Evolutionary conservation across 2,888 invertebrate genomes (phyloP).

Genomic region (Amiota minor): DNA sequence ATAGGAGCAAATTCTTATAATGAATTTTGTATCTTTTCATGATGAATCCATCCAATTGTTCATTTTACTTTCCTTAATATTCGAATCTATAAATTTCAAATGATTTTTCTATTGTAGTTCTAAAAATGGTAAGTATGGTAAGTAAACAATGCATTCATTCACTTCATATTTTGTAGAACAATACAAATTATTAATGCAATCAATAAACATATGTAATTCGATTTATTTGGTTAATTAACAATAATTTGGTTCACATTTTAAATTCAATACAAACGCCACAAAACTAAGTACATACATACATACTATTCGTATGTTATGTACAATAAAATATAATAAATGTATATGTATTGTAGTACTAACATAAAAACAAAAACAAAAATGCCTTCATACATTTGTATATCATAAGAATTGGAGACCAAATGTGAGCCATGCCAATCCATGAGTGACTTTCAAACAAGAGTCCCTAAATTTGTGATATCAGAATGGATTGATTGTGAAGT

Average conservation of each 20-base stretch:
- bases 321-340: no score
- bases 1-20: no score
- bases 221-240: conserved; percentile 57
- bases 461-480: conserved; percentile 54
- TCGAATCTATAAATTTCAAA: no score
- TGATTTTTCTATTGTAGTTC: no score
- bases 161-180: neutral
- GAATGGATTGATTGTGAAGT: conserved; percentile 6
- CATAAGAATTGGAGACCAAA: neutral
- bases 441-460: conserved; percentile 46
- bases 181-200: conserved; percentile 20
- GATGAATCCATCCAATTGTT: no score
- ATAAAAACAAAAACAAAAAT: neutral
- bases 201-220: conserved; percentile 15
- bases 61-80: no score
- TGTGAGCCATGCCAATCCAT: neutral
- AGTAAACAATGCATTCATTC: no score
- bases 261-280: conserved; percentile 3
- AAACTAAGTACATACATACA: neutral
- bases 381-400: neutral
- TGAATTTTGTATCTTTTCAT: no score
- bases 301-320: neutral
- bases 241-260: conserved; percentile 48
- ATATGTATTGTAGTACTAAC: no score
- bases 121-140: no score